Percentiles rank a stretch among this genome's conserved stretches.
Conservation (phyloP, 2,113 vertebrate genomes). For the Nothobranchius kuhntae region DNA sequence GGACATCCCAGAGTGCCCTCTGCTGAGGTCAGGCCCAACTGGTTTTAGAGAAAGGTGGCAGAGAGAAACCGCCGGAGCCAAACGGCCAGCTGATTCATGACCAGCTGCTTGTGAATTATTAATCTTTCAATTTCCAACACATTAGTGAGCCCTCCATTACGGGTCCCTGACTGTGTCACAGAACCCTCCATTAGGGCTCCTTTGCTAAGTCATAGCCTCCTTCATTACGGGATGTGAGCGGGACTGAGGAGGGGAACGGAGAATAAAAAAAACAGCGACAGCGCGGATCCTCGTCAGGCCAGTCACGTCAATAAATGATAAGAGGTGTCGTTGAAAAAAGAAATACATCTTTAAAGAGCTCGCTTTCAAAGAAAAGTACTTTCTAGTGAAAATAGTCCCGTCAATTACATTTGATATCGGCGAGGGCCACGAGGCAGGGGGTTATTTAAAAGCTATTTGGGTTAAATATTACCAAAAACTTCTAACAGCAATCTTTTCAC, state of each 20-base stretch:
- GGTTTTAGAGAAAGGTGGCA: conserved; percentile 54
- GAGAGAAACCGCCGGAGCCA: conserved; percentile 66
- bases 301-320: conserved; percentile 53
- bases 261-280: conserved; percentile 50
- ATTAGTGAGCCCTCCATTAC: conserved; percentile 85
- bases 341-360: conserved; percentile 24
- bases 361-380: conserved; percentile 25
- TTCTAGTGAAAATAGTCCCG: conserved; percentile 14
- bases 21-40: conserved; percentile 59
- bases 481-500: not conserved
- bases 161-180: conserved; percentile 73
- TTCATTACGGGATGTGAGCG: conserved; percentile 60
- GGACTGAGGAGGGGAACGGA: conserved; percentile 29
- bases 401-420: conserved; percentile 16
- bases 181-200: conserved; percentile 69
- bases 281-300: conserved; percentile 57
- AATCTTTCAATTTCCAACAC: conserved; percentile 91
- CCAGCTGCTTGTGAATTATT: conserved; percentile 93
- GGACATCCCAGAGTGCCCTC: conserved; percentile 41
- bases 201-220: conserved; percentile 65
- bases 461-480: conserved; percentile 21
- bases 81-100: conserved; percentile 87
- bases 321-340: conserved; percentile 36
- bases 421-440: not conserved
- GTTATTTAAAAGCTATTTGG: conserved; percentile 13